Evolutionary conservation across 2,113 vertebrate genomes (phyloP), one percentile per base, ranked within the genome.

Genomic region (Hemiprocne comata): DNA sequence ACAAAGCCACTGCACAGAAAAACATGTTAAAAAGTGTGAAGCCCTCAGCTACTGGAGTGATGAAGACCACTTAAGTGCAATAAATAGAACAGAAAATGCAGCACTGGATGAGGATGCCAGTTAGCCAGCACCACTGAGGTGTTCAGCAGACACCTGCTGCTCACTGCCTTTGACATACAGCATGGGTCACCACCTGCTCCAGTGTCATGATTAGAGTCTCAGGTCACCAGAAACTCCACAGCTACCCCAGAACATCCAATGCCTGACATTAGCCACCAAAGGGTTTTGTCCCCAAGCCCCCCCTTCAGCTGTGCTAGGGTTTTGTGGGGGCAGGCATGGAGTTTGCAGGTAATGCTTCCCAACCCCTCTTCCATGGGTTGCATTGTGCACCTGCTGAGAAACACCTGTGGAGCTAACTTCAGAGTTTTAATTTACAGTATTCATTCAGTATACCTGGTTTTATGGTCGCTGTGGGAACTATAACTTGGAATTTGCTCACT

Each of bases 1-100:
- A 69, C 48, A 86, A 57, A 79, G 66, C 36, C 4, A 2, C 79
- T 90, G 67, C 3, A 3, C 61, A 85, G 75, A 88, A 60, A 67
- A 95, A 88, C 38, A 58, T 0, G 2, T 72, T 69, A 79, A 76
- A 50, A 76, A 92, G 55, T 28, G n/a, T 57, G 76, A 90, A 88
- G 26, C n/a, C 40, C 40, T 86, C 72, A 69, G 34, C 58, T 90
- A 73, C 75, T 11, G 28, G 71, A 91, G 36, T 11, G 1, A 60
- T 38, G 57, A 74, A 84, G 72, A 60, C 69, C 57, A 74, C 40
- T 84, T 33, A 71, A 78, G 48, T 42, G 70, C 23, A 2, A 25
- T 64, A 94, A 87, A 50, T 36, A 82, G 66, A 93, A 61, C 70
- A 93, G 74, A 87, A 93, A 66, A 64, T 50, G 31, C 26, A 44